These are phyloP conservation scores for Phenganax subtilis DNA, from an alignment of 92 coral and sea anemone species.

Conservation along the genomic window DNA sequence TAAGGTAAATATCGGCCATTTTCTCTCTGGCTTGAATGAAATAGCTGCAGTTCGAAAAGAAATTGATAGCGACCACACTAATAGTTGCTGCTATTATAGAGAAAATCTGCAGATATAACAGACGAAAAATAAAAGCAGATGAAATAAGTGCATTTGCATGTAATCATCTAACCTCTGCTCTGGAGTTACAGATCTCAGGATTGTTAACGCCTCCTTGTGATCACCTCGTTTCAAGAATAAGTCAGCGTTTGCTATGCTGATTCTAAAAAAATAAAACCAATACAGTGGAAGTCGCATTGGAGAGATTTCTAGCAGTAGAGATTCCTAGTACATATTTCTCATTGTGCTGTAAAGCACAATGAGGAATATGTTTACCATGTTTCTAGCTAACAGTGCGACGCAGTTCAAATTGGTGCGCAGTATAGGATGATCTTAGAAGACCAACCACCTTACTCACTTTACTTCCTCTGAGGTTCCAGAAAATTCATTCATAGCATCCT, in stretches of 20 bases:
- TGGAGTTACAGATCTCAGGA: slow-evolving; percentile 77
- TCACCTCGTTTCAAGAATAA: slow-evolving; percentile 86
- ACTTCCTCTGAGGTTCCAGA: slow-evolving; percentile 87
- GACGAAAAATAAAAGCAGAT: not conserved
- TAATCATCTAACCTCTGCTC: slow-evolving; percentile 60
- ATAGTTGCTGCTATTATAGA: not conserved
- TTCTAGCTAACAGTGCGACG: too few species aligned
- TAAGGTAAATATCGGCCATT: slow-evolving; percentile 96
- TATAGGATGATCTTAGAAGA: not conserved
- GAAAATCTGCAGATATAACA: too few species aligned
- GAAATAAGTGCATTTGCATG: not conserved
- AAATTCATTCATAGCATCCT: slow-evolving; percentile 92
- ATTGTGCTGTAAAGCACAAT: too few species aligned
- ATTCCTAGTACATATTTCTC: too few species aligned
- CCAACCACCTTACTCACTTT: slow-evolving; percentile 49
- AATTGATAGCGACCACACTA: not conserved
- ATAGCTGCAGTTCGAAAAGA: slow-evolving; percentile 53
- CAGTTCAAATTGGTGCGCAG: too few species aligned
- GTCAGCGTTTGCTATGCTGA: slow-evolving; percentile 89
- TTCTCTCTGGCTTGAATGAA: slow-evolving; percentile 98
- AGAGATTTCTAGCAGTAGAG: not conserved
- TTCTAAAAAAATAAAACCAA: slow-evolving; percentile 42
- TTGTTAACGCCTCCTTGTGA: slow-evolving; percentile 76
- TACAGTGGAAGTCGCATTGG: too few species aligned
- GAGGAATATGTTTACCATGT: too few species aligned